Base-by-base conservation (phyloP, 2,888 invertebrate species). In the Cataglyphis livida region DNA sequence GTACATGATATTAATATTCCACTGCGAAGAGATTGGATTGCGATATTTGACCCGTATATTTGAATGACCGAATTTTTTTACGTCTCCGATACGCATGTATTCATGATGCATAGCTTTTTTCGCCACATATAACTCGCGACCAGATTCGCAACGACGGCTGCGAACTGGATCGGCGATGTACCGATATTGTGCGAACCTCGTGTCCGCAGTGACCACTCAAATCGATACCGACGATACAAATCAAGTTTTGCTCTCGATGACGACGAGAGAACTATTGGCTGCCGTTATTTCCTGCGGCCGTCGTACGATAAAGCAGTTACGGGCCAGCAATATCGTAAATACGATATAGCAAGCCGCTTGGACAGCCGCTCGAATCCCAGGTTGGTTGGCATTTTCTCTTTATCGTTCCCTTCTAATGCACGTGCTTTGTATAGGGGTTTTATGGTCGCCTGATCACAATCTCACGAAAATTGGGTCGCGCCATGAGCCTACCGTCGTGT, bases 311-410 rank as follows among this genome's bases (percentile, higher is more conserved):
- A 89, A 85, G 81, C 81, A 87, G 86, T 84, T 90, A 86, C 81
- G 83, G 62, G 44, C 85, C 83, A 81, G 85, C 87, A 85, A 89
- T 89, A 89, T 90, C 91, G 87, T 90, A 90, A 91, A 92, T 90
- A 91, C 84, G 86, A 89, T 89, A 51, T 51, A 88, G 44, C 57
- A 32, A 41, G 57, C 87, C 87, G 86, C 84, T 87, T 84, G 87
- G 86, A 84, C 85, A 85, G 78, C 84, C 81, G 82, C 84, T 85
- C 85, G 81, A 89, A 86, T 88, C 81, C 89, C 86, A 74, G 82
- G 86, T 65, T 81, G 85, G 75, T 35, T 18, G 35, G n/a, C n/a
- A 38, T 64, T 64, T 88, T 89, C 87, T 85, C 86, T 88, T 83
- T 84, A 82, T 75, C 81, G 81, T 87, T 89, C 84, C 81, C 74